These are phyloP conservation scores for Furcifer pardalis DNA, from an alignment of 2,797 vertebrate genomes.

Conservation along the genomic window DNA sequence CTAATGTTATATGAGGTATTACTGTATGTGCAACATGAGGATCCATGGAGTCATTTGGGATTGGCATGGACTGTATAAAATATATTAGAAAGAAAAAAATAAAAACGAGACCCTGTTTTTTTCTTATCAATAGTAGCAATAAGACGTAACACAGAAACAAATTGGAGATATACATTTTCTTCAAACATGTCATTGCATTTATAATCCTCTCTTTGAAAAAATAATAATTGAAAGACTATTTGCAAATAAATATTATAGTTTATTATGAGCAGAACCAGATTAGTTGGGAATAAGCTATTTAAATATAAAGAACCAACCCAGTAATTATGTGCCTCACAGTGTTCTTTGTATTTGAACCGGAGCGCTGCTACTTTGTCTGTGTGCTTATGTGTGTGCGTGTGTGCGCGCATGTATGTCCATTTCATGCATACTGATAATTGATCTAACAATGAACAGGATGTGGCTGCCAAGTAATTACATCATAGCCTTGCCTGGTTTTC, in stretches of 20 bases:
- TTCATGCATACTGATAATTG: not conserved
- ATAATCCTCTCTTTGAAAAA: not conserved
- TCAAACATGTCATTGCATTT: not conserved
- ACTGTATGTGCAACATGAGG: not conserved
- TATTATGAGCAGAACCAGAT: not conserved
- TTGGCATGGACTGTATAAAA: not conserved
- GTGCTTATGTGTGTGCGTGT: not conserved
- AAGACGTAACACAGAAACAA: not conserved
- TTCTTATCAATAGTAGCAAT: no score
- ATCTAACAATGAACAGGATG: not conserved
- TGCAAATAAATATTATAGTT: not conserved
- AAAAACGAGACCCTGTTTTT: not conserved
- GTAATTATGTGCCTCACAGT: not conserved
- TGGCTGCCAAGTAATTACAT: not conserved
- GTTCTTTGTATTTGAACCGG: not conserved
- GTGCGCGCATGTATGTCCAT: not conserved
- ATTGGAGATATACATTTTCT: not conserved
- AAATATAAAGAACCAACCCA: not conserved
- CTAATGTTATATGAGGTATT: no score
- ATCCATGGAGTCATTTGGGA: not conserved
- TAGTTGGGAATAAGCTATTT: not conserved
- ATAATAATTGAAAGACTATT: no score
- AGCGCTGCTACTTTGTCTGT: not conserved
- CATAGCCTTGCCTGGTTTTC: not conserved
- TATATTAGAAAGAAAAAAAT: not conserved